A percentile compares a stretch with the other conserved stretches of the same genome.
Evolutionary conservation across 35 echinoderm and acorn worm species (phyloP).

Genomic region (Stichopus chloronotus): DNA sequence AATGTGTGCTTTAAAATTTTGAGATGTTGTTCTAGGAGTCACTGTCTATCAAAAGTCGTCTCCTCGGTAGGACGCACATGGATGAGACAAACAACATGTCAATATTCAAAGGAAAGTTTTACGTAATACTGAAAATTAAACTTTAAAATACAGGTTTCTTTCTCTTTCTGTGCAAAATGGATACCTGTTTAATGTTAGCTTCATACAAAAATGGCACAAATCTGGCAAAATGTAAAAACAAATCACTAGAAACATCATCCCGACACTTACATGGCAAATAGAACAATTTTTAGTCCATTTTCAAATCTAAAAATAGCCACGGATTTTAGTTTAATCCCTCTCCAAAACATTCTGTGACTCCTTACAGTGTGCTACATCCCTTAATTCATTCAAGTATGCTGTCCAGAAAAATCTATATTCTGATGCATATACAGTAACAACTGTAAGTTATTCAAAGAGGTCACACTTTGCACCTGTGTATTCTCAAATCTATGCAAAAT

Average conservation of each 20-base stretch:
- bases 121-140: not conserved
- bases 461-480: no score
- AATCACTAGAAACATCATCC: conserved; percentile 10
- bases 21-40: not conserved
- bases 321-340: no score
- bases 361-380: no score
- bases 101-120: not conserved
- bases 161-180: not conserved
- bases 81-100: conserved; percentile 2
- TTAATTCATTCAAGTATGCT: no score
- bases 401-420: no score
- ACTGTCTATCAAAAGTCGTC: not conserved
- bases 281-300: no score
- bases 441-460: no score
- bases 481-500: no score
- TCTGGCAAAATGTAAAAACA: not conserved
- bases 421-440: no score
- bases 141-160: not conserved
- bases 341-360: no score
- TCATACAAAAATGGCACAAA: not conserved
- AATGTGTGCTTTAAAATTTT: conserved; percentile 1
- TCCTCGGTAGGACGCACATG: not conserved
- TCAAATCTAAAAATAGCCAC: no score
- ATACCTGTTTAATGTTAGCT: not conserved
- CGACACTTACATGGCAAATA: not conserved